Conservation (phyloP, 2,888 invertebrate species). For the Esperia sulphurella region DNA sequence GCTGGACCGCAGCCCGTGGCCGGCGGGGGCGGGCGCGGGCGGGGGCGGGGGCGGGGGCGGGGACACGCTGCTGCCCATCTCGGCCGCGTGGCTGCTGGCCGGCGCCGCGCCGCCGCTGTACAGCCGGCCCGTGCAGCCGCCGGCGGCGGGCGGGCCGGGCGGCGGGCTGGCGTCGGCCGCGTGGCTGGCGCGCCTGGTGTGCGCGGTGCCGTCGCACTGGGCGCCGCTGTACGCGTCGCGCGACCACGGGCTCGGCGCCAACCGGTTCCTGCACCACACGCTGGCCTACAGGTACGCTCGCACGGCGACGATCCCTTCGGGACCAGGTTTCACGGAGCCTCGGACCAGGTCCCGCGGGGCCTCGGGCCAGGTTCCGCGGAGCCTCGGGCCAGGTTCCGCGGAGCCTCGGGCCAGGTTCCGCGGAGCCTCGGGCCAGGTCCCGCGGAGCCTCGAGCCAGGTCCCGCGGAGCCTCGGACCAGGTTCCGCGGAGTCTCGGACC, state of each 20-base stretch:
- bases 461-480: too few species aligned
- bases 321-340: too few species aligned
- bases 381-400: too few species aligned
- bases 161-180: constrained; percentile 75
- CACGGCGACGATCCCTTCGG: background rate
- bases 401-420: too few species aligned
- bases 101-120: constrained; percentile 80
- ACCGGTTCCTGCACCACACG: constrained; percentile 93
- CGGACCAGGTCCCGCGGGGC: too few species aligned
- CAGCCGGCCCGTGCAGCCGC: constrained; percentile 35
- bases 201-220: constrained; percentile 90
- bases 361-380: too few species aligned
- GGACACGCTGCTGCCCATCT: constrained; percentile 77
- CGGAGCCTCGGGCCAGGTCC: too few species aligned
- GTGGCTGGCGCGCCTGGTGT: constrained; percentile 82
- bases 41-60: constrained; percentile 86
- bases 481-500: too few species aligned
- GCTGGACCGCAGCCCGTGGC: constrained; percentile 58
- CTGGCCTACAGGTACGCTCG: constrained; percentile 80
- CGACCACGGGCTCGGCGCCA: constrained; percentile 92
- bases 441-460: too few species aligned
- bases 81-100: constrained; percentile 82
- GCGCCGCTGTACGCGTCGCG: constrained; percentile 89
- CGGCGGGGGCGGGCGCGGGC: constrained; percentile 68
- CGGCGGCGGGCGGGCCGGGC: constrained; percentile 33